Conservation (phyloP, 2,113 vertebrate genomes). For the Geococcyx californianus region DNA sequence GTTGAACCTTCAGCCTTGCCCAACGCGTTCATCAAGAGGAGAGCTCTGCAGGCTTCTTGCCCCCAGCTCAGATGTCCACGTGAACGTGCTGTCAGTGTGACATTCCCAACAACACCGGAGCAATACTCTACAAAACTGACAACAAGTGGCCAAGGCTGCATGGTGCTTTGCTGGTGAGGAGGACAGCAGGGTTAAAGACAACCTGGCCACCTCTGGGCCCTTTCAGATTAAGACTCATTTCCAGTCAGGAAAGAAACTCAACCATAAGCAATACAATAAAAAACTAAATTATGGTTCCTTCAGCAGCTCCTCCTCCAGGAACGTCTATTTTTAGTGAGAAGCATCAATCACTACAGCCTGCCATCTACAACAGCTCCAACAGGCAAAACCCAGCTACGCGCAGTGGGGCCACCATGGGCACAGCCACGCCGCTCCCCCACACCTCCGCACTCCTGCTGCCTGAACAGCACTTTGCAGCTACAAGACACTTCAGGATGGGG, state of each 20-base stretch:
- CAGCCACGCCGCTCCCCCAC: rapidly evolving
- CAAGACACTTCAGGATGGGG: background rate
- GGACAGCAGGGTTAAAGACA: background rate
- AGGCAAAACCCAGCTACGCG: background rate
- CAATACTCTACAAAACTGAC: background rate
- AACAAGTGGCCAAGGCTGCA: background rate
- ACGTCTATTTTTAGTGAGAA: slow-evolving; percentile 54
- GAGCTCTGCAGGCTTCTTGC: background rate
- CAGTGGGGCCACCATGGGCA: rapidly evolving
- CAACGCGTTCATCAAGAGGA: background rate
- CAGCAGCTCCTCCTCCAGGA: slow-evolving; percentile 27
- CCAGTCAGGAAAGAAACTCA: slow-evolving; percentile 2
- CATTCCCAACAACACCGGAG: rapidly evolving
- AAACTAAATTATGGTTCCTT: background rate
- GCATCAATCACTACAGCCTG: slow-evolving; percentile 13
- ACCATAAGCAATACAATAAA: background rate
- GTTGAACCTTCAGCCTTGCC: background rate
- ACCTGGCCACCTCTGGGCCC: background rate
- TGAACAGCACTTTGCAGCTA: rapidly evolving
- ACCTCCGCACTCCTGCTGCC: rapidly evolving
- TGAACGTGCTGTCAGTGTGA: rapidly evolving
- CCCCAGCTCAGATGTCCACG: background rate
- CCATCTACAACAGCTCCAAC: background rate
- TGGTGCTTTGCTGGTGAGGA: background rate
- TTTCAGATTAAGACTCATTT: background rate